These are phyloP conservation scores for Strix uralensis DNA, from an alignment of 2,113 vertebrate species.

Conservation along the genomic window DNA sequence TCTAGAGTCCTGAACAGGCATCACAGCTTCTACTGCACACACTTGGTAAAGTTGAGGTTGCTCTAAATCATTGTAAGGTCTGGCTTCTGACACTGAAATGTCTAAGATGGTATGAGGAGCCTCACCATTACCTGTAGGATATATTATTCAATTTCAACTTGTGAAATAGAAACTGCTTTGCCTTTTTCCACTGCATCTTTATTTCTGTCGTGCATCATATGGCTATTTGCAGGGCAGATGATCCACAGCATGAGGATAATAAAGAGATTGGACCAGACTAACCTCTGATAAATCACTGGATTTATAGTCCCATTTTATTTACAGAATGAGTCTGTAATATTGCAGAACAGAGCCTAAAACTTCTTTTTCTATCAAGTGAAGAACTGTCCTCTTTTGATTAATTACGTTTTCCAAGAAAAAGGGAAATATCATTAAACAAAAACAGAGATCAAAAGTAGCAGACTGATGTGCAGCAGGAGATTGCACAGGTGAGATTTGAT, in stretches of 20 bases:
- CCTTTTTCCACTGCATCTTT: background rate
- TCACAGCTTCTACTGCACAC: background rate
- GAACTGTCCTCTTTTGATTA: conserved; percentile 3
- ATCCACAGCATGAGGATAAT: background rate
- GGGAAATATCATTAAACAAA: conserved; percentile 32
- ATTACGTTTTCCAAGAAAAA: background rate
- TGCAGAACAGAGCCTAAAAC: background rate
- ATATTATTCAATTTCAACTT: background rate
- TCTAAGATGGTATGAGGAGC: background rate
- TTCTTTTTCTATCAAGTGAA: background rate
- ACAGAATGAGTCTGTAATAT: background rate
- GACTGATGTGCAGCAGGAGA: conserved; percentile 30
- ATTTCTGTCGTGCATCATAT: conserved; percentile 11
- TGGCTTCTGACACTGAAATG: background rate
- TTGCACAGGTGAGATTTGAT: conserved; percentile 39
- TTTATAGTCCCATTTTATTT: background rate
- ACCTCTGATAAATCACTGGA: background rate
- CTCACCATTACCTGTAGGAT: background rate
- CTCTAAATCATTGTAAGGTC: background rate
- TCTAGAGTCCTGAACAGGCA: background rate
- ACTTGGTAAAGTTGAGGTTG: background rate
- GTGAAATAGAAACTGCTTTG: background rate
- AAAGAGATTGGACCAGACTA: background rate
- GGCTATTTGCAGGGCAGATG: background rate
- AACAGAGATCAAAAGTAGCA: conserved; percentile 4